Base-by-base conservation (phyloP, 2,113 vertebrate genomes). In the Elgaria multicarinata region DNA sequence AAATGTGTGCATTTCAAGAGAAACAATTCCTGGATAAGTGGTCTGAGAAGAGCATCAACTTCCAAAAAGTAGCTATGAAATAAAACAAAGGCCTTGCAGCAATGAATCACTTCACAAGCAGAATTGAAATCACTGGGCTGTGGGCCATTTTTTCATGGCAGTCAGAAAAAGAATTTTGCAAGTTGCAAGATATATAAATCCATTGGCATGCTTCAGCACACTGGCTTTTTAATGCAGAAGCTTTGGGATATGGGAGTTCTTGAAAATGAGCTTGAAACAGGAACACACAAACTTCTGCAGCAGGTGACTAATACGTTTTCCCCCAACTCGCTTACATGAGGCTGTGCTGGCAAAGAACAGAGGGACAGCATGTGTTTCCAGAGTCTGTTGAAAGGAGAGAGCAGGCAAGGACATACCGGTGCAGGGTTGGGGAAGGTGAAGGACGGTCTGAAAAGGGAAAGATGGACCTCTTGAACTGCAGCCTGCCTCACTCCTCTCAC, bases 51-150 rank as follows among this genome's bases (percentile, higher is more conserved):
- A 10, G 2, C 22, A 85, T 53, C 5, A 71, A 53, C 66, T 85
- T 31, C 20, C 66, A 86, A 62, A 55, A 46, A 2, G 31, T 42
- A 86, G 36, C 31, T 46, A 16, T 86, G 39, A 39, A 87, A 53
- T 46, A 91, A 89, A 83, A 10, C 0, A 0, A 82, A 87, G 53
- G 85, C 16, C 3, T 50, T 75, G 0, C 0, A 0, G 42, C 80
- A 82, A 2, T 31, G 36, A 86, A 76, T 71, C 18, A 14, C n/a
- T 88, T 1, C 33, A 91, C n/a, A 85, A 75, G 9, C 42, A 86
- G 79, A 92, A 69, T 0, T 85, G 62, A 0, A 42, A 83, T 58
- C 0, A 36, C 1, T 92, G 85, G 2, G 62, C 13, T 46, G 0
- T 0, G 69, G 13, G 18, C 24, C 0, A 0, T 62, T 89, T 89